Conservation (phyloP, 2,888 invertebrate genomes). For the Brachyptera risi region DNA sequence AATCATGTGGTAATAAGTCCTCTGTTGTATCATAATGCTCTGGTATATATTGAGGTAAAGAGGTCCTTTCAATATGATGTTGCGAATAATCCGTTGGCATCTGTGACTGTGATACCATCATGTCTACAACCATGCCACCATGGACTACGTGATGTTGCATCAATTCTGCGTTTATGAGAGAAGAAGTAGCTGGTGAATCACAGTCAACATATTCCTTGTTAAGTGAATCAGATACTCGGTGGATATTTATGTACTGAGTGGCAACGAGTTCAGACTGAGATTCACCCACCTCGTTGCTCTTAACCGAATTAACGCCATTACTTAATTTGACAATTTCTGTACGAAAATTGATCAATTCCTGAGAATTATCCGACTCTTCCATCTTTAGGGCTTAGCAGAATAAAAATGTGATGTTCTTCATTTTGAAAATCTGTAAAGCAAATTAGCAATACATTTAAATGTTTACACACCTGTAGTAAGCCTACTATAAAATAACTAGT, state of each 20-base stretch:
- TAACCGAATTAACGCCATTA: slow-evolving; percentile 14
- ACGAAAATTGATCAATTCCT: slow-evolving; percentile 28
- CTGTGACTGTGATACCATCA: slow-evolving; percentile 29
- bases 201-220: slow-evolving; percentile 28
- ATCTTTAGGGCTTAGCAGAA: slow-evolving; percentile 19
- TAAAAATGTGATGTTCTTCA: no score
- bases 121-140: slow-evolving; percentile 31
- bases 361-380: slow-evolving; percentile 29
- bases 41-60: slow-evolving; percentile 29
- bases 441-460: background rate
- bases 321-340: slow-evolving; percentile 30
- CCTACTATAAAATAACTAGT: no score
- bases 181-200: slow-evolving; percentile 21
- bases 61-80: slow-evolving; percentile 22
- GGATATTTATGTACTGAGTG: slow-evolving; percentile 32
- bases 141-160: slow-evolving; percentile 32
- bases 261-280: slow-evolving; percentile 23
- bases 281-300: slow-evolving; percentile 25
- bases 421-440: background rate
- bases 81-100: slow-evolving; percentile 27
- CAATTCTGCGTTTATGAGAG: slow-evolving; percentile 28
- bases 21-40: slow-evolving; percentile 34
- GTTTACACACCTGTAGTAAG: no score
- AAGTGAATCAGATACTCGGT: slow-evolving; percentile 28
- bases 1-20: slow-evolving; percentile 41